Evolutionary conservation across 2,113 vertebrate species (phyloP), one percentile per base, ranked within the genome.

Genomic region (Donacobius atricapilla): DNA sequence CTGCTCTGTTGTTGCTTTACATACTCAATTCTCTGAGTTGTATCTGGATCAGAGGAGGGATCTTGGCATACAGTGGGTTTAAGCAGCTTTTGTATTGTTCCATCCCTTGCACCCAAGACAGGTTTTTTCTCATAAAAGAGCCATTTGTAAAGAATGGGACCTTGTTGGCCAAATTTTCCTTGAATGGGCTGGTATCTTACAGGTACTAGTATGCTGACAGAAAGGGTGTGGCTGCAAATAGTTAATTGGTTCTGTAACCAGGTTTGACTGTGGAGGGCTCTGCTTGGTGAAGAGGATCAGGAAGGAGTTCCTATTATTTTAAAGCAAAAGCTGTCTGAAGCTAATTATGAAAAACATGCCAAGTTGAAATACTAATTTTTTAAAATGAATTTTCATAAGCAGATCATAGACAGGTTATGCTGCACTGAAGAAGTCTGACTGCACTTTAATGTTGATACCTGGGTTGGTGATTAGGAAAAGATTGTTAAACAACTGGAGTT

Each of bases 401-500:
- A 91, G 75, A 73, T 90, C 96, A 75, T 58, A 94, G 79, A 94
- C 91, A 65, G 87, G 72, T 84, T 94, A 82, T 77, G 77, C 87
- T 33, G 25, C 9, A 31, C 94, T 66, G 48, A 97, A 96, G 82
- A 96, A 91, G 82, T 97, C 89, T 97, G 91, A 90, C 90, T 95
- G 75, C 64, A 78, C 91, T 97, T 98, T 96, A 96, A 97, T 97
- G 95, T 96, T 97, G 94, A 83, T 90, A 80, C 28, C 50, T 96
- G 92, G 91, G 86, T 96, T 93, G 96, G 93, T 96, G 95, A 98
- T 97, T 93, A 94, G 82, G 94, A 97, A 90, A 96, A 96, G 94
- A 96, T 93, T 97, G 95, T 97, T 96, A 97, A 98, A 97, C 96
- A 98, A 96, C 95, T 96, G 93, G 92, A 97, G 98, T 97, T 98